phyloP scores from a whole-genome alignment of 2,797 vertebrate genomes.

The Pseudocheirus occidentalis region DNA sequence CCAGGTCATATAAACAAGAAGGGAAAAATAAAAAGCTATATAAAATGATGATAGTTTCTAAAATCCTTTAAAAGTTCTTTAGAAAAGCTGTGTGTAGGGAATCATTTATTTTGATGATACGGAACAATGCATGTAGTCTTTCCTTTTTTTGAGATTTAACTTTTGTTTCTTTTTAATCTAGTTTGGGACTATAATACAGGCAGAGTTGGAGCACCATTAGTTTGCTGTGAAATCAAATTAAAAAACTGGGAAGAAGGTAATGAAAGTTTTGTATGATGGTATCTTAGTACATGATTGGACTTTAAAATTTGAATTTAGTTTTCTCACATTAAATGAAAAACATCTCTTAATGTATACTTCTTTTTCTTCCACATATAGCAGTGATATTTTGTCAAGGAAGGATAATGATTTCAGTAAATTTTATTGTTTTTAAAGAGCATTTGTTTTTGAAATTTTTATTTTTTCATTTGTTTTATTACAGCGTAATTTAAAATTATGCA shows the following conservation, averaged over 20 bases:
- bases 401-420: background rate
- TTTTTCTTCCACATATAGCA: slow-evolving; percentile 20
- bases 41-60: background rate
- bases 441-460: slow-evolving; percentile 49
- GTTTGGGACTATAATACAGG: slow-evolving; percentile 97
- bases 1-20: background rate
- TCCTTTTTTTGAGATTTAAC: slow-evolving; percentile 53
- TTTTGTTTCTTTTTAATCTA: slow-evolving; percentile 84
- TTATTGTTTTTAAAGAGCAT: slow-evolving; percentile 42
- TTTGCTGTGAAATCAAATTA: slow-evolving; percentile 95
- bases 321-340: slow-evolving; percentile 28
- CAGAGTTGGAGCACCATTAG: slow-evolving; percentile 94
- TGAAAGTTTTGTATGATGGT: slow-evolving; percentile 42
- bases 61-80: background rate
- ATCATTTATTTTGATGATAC: slow-evolving; percentile 7
- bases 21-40: background rate
- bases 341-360: background rate
- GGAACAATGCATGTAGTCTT: slow-evolving; percentile 3
- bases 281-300: background rate
- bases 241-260: slow-evolving; percentile 97
- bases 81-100: background rate
- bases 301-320: slow-evolving; percentile 12
- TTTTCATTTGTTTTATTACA: slow-evolving; percentile 34
- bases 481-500: slow-evolving; percentile 34
- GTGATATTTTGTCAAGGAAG: slow-evolving; percentile 11